Evolutionary conservation across 2,888 invertebrate species (phyloP).

Genomic region (Gandaritis pyraliata): DNA sequence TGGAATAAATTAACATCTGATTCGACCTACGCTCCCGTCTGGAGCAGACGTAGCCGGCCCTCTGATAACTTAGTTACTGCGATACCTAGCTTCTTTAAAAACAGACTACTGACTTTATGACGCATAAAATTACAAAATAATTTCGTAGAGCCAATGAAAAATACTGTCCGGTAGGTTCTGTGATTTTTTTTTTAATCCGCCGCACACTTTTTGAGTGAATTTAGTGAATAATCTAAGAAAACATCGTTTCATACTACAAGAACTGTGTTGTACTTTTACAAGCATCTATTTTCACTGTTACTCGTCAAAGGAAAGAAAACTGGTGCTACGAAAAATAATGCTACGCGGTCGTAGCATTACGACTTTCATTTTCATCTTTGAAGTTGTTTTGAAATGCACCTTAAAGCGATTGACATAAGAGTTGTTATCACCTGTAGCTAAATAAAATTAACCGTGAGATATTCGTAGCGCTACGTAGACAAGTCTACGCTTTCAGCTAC

Average conservation of each 20-base stretch:
- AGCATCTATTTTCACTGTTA: too few species aligned
- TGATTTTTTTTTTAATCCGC: too few species aligned
- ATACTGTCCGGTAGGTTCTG: too few species aligned
- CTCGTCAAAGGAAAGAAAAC: background rate
- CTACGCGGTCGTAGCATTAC: conserved; percentile 7
- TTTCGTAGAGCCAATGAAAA: too few species aligned
- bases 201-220: too few species aligned
- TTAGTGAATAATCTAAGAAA: too few species aligned
- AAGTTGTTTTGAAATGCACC: background rate
- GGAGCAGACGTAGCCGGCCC: conserved; percentile 25
- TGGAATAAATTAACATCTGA: conserved; percentile 45
- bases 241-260: too few species aligned
- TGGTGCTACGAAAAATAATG: conserved; percentile 7
- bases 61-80: conserved; percentile 17
- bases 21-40: conserved; percentile 38
- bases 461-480: conserved; percentile 7
- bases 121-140: too few species aligned
- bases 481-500: conserved; percentile 1
- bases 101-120: background rate
- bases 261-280: too few species aligned
- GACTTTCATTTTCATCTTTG: conserved; percentile 2
- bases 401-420: conserved; percentile 1
- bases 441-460: background rate
- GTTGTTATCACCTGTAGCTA: background rate
- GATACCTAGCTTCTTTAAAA: background rate